Evolutionary conservation across 2,888 invertebrate genomes (phyloP), one percentile per base, ranked within the genome.

Genomic region (Diarsia brunnea): DNA sequence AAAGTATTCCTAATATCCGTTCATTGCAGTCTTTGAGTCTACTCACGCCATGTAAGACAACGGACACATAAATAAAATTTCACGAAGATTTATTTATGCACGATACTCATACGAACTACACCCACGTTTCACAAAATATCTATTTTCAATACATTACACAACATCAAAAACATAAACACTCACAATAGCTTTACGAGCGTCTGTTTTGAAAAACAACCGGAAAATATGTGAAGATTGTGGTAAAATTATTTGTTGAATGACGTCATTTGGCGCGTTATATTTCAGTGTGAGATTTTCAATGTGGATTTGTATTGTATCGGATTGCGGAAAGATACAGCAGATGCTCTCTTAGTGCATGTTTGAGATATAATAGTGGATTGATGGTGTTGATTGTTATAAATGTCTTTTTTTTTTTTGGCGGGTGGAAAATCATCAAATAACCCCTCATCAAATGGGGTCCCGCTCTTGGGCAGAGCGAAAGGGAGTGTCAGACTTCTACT

Each of bases 121-220:
- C 84, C 88, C 75, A 86, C 84, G 81, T 60, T 74, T 85, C 70
- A 63, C 10, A 19, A 68, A 85, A 66, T 71, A 64, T 81, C 79
- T 84, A 84, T 86, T 79, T 85, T 77, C 58, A 79, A 75, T 78
- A 76, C 60, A 76, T 86, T 81, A 81, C 60, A 81, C 66, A 85
- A 85, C 49, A 83, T 74, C 38, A 38, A 69, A 67, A 84, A 84
- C 73, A 86, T 74, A 76, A 73, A 86, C 69, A 60, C 63, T 78
- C 64, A 75, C 72, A 85, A 82, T 73, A 78, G 78, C 72, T 86
- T 86, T 73, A 83, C 79, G 84, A 82, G 73, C 84, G 49, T 86
- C 79, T 86, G 84, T 75, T 83, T 58, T 79, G 68, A 77, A 79
- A 82, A 85, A 79, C 73, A 72, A 73, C 71, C 74, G 73, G 65